Evolutionary conservation across 1,140 invertebrate species (phyloP), one percentile per base, ranked within the genome.

Genomic region (Drosophila willistoni): DNA sequence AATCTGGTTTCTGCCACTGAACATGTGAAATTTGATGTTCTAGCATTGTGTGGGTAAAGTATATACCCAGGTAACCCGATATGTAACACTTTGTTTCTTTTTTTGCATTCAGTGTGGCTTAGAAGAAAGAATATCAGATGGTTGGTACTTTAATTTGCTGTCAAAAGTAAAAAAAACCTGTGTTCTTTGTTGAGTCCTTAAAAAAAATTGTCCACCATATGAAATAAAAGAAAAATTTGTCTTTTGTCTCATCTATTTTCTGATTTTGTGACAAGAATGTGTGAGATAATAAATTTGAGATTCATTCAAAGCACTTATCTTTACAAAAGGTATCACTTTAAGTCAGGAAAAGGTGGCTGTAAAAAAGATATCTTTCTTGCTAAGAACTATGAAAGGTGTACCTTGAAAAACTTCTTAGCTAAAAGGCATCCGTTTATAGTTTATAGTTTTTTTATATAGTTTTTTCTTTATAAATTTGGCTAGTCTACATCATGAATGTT

Each of bases 41-140:
- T 12, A 17, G n/a, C 25, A 19, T 22, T 66, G 17, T 33, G 29
- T 39, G 22, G 10, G 6, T 17, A 44, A 44, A 17, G 13, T 42
- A 14, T 5, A 14, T 44, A 34, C 39, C 34, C 66, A 68, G 36
- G 83, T 78, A 87, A 87, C 80, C 33, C 64, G 84, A 87, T 89
- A 73, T 67, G 19, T 70, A 73, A 79, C 75, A 59, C 54, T 33
- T 10, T 67, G 54, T 42, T 25, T 44, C 55, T 12, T 10, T 13
- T 55, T 51, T 51, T 1, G 9, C 29, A 4, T 17, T 36, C 25
- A 29, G n/a, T 73, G 14, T 66, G 51, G 44, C 19, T 51, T 51
- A 1, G 22, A 22, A 22, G 17, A 22, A 29, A 29, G 29, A 29
- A 19, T 14, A 1, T 7, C 14, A 19, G 7, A 47, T n/a, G n/a